phyloP scores from a whole-genome alignment of 2,113 vertebrate genomes.

The Lepisosteus osseus region DNA sequence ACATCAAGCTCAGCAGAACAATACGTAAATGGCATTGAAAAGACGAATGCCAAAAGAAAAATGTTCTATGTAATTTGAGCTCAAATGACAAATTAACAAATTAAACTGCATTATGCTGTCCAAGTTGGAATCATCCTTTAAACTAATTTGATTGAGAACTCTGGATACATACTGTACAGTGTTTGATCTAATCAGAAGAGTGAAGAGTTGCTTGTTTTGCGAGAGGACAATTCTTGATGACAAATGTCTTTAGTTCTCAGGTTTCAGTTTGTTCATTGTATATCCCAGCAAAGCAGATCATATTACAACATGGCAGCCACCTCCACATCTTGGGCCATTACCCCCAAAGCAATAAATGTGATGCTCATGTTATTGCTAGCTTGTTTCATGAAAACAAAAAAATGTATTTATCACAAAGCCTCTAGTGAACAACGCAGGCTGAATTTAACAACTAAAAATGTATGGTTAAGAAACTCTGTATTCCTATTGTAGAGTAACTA shows the following conservation, averaged over 20 bases:
- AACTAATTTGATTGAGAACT: slow-evolving; percentile 60
- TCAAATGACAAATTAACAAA: background rate
- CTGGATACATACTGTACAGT: slow-evolving; percentile 40
- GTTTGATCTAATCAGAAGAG: slow-evolving; percentile 37
- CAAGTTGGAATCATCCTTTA: slow-evolving; percentile 37
- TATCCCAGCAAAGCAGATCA: slow-evolving; percentile 51
- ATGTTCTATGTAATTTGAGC: no score
- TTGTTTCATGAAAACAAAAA: slow-evolving; percentile 50
- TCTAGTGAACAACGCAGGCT: slow-evolving; percentile 38
- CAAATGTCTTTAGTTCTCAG: slow-evolving; percentile 43
- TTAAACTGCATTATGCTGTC: background rate
- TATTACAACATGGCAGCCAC: slow-evolving; percentile 21
- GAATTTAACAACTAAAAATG: background rate
- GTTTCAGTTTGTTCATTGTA: slow-evolving; percentile 32
- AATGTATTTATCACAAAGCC: slow-evolving; percentile 57
- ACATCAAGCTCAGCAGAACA: no score
- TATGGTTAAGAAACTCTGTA: no score
- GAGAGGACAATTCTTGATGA: slow-evolving; percentile 55
- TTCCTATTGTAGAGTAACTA: no score
- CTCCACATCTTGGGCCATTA: slow-evolving; percentile 39
- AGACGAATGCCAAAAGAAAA: no score
- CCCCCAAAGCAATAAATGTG: slow-evolving; percentile 57
- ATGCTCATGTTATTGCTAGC: slow-evolving; percentile 45
- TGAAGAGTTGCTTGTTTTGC: slow-evolving; percentile 25
- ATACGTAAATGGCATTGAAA: no score